These are phyloP conservation scores for Miniopterus natalensis DNA, from an alignment of 2,113 vertebrate species.

Conservation along the genomic window DNA sequence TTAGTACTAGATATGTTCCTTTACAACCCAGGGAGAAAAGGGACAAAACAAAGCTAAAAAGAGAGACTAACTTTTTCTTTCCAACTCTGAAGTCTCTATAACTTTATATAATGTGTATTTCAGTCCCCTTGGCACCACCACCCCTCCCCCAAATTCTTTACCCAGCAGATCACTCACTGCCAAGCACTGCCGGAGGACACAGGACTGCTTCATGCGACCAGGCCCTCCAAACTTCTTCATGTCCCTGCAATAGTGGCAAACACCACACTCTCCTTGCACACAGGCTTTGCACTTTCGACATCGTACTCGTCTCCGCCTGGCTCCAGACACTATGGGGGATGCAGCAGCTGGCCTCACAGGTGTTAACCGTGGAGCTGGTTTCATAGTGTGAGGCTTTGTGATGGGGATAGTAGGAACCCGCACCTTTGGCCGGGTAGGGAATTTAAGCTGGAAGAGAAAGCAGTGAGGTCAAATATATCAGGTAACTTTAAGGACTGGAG, in stretches of 20 bases:
- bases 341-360: conserved; percentile 88
- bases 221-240: conserved; percentile 98
- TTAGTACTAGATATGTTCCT: neutral
- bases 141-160: neutral
- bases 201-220: conserved; percentile 97
- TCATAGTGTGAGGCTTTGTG: conserved; percentile 92
- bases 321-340: conserved; percentile 92
- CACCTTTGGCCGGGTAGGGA: conserved; percentile 89
- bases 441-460: conserved; percentile 86
- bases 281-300: conserved; percentile 97
- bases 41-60: neutral
- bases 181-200: conserved; percentile 95
- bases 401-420: conserved; percentile 90
- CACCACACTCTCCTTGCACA: conserved; percentile 94
- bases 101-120: neutral
- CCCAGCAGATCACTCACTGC: conserved; percentile 89
- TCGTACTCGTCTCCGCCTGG: conserved; percentile 93
- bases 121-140: neutral
- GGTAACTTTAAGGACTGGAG: neutral
- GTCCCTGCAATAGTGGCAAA: conserved; percentile 96
- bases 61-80: neutral
- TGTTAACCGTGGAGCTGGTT: conserved; percentile 91
- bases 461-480: conserved; percentile 41
- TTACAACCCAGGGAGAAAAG: conserved; percentile 1
- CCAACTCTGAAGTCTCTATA: neutral